These are phyloP conservation scores for Apotomis capreana DNA, from an alignment of 2,888 invertebrate species.

Conservation along the genomic window DNA sequence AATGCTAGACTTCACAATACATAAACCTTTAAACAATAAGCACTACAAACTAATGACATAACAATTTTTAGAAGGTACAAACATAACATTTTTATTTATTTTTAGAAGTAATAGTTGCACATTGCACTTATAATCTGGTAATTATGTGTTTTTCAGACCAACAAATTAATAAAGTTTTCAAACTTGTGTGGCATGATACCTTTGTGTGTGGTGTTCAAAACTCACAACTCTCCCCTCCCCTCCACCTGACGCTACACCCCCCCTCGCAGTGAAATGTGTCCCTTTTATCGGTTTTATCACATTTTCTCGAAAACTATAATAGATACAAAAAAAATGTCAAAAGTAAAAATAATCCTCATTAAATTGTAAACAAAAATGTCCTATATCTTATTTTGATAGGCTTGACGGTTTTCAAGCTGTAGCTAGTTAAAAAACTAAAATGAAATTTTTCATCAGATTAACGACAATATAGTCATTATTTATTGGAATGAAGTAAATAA, in stretches of 20 bases:
- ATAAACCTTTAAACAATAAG: too few species aligned
- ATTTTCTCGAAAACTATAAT: not conserved
- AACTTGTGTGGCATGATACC: conserved; percentile 5
- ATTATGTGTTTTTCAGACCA: conserved; percentile 2
- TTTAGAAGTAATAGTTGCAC: too few species aligned
- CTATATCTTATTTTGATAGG: conserved; percentile 1
- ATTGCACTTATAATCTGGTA: not conserved
- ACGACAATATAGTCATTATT: conserved; percentile 1
- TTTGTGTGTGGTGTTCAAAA: not conserved
- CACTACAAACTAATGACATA: too few species aligned
- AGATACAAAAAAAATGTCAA: not conserved
- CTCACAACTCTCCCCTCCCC: conserved; percentile 4
- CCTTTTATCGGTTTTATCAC: conserved; percentile 1
- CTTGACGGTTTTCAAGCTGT: not conserved
- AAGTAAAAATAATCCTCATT: not conserved
- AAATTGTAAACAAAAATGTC: not conserved
- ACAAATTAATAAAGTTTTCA: not conserved
- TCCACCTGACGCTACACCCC: not conserved
- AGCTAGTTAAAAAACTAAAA: not conserved
- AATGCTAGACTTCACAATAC: too few species aligned
- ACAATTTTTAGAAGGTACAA: too few species aligned
- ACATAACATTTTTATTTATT: too few species aligned
- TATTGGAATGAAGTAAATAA: conserved; percentile 1
- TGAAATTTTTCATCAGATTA: not conserved
- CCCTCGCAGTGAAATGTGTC: conserved; percentile 1